These are phyloP conservation scores for Petrocephalus schoutedeni DNA, from an alignment of 2,797 vertebrate species.

Conservation along the genomic window DNA sequence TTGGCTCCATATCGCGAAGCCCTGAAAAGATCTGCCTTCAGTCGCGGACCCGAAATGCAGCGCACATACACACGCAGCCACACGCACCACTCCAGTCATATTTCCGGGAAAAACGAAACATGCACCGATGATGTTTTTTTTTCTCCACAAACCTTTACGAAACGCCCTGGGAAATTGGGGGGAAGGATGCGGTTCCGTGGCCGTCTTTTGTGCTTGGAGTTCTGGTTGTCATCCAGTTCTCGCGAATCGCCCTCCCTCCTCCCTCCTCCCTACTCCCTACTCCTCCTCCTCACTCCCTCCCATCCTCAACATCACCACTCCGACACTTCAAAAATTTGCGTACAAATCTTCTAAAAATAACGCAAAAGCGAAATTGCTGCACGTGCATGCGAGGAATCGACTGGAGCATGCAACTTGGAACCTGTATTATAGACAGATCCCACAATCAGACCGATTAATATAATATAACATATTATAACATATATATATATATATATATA, in stretches of 20 bases:
- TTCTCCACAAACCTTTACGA: slow-evolving; percentile 47
- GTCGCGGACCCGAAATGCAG: not conserved
- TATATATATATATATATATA: not conserved
- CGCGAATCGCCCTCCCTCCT: slow-evolving; percentile 18
- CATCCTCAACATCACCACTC: slow-evolving; percentile 24
- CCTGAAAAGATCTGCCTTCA: not conserved
- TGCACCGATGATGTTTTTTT: slow-evolving; percentile 27
- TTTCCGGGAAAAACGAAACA: slow-evolving; percentile 18
- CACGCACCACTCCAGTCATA: slow-evolving; percentile 3
- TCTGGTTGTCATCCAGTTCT: slow-evolving; percentile 32
- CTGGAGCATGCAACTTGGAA: not conserved
- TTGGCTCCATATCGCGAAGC: slow-evolving; percentile 21
- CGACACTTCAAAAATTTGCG: slow-evolving; percentile 19
- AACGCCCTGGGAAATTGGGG: slow-evolving; percentile 36
- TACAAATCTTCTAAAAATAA: slow-evolving; percentile 31
- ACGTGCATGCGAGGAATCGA: not conserved
- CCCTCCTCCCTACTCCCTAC: too few species aligned
- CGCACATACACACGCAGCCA: not conserved
- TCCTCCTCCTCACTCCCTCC: slow-evolving; percentile 14
- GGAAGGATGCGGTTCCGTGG: slow-evolving; percentile 27
- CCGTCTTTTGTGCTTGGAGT: slow-evolving; percentile 33
- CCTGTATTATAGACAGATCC: not conserved
- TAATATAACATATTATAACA: not conserved
- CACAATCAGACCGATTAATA: not conserved
- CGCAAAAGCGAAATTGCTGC: not conserved